Evolutionary conservation across 2,113 vertebrate genomes (phyloP).

Genomic region (Pristiophorus japonicus): DNA sequence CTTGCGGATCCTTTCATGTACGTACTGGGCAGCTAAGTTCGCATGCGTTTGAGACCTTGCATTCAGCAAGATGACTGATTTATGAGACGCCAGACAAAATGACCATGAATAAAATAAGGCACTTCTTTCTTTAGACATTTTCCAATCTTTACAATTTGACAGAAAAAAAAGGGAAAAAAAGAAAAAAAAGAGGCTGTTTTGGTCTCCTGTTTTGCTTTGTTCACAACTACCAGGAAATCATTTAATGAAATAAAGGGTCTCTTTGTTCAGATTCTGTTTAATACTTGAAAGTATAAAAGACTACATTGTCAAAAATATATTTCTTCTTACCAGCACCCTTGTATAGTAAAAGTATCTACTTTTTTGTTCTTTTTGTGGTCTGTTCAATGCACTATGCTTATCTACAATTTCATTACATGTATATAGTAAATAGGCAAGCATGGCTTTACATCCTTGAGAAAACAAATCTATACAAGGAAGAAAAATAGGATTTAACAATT

Average conservation of each 20-base stretch:
- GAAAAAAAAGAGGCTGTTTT: conserved; percentile 66
- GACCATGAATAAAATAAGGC: conserved; percentile 84
- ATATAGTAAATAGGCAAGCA: conserved; percentile 87
- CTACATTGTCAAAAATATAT: conserved; percentile 87
- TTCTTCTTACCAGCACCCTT: conserved; percentile 83
- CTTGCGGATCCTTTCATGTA: conserved; percentile 54
- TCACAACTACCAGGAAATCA: conserved; percentile 78
- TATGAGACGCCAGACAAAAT: conserved; percentile 70
- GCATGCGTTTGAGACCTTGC: conserved; percentile 57
- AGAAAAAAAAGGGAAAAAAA: conserved; percentile 62
- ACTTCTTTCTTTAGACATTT: conserved; percentile 83
- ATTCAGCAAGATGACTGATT: conserved; percentile 64
- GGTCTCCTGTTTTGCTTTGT: conserved; percentile 72
- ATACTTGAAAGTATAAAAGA: conserved; percentile 94
- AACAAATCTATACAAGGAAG: conserved; percentile 75
- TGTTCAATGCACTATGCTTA: conserved; percentile 75
- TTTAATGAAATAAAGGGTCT: conserved; percentile 90
- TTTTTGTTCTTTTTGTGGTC: conserved; percentile 65
- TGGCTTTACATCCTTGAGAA: conserved; percentile 90
- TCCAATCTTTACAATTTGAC: conserved; percentile 74
- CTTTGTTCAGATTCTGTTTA: conserved; percentile 81
- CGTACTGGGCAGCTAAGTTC: conserved; percentile 60
- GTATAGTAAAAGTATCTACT: conserved; percentile 79
- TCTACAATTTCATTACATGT: conserved; percentile 88
- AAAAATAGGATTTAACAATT: conserved; percentile 75